Conservation (phyloP, 53 echinoderm and acorn worm species). For the Holothuria scabra region DNA sequence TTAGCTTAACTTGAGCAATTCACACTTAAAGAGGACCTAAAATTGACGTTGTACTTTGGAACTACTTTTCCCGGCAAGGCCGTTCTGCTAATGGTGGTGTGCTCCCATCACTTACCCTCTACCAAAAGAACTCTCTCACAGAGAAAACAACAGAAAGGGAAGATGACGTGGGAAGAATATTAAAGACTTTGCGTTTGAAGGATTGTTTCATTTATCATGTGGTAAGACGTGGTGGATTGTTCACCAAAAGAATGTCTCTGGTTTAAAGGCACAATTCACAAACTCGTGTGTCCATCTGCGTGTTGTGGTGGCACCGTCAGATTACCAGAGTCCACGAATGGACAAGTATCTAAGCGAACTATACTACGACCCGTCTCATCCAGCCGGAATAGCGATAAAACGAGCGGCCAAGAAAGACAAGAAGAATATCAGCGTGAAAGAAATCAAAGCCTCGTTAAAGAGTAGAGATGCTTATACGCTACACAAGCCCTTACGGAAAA, state of each 20-base stretch:
- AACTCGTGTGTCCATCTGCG: slow-evolving; percentile 14
- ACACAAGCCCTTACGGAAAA: slow-evolving; percentile 41
- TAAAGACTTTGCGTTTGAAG: background rate
- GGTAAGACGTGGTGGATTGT: background rate
- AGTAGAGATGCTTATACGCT: slow-evolving; percentile 47
- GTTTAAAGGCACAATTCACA: background rate
- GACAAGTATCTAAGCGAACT: slow-evolving; percentile 55
- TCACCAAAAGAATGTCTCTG: background rate
- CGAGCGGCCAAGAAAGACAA: slow-evolving; percentile 18
- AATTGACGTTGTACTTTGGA: too few species aligned
- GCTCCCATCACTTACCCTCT: too few species aligned
- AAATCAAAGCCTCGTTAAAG: slow-evolving; percentile 5
- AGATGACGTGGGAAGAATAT: slow-evolving; percentile 28
- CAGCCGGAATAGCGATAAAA: slow-evolving; percentile 46
- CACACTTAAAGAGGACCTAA: too few species aligned
- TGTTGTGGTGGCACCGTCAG: slow-evolving; percentile 59
- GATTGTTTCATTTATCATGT: background rate
- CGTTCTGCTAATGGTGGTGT: too few species aligned
- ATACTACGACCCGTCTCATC: slow-evolving; percentile 70
- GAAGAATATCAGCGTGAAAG: background rate
- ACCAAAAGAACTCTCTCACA: too few species aligned
- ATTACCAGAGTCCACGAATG: slow-evolving; percentile 31
- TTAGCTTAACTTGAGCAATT: too few species aligned
- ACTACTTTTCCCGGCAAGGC: too few species aligned
- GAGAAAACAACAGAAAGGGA: background rate